Percentiles rank a stretch among this genome's conserved stretches.
These are phyloP conservation scores for Cancer borealis DNA, from an alignment of 2,888 invertebrate genomes.

Conservation along the genomic window DNA sequence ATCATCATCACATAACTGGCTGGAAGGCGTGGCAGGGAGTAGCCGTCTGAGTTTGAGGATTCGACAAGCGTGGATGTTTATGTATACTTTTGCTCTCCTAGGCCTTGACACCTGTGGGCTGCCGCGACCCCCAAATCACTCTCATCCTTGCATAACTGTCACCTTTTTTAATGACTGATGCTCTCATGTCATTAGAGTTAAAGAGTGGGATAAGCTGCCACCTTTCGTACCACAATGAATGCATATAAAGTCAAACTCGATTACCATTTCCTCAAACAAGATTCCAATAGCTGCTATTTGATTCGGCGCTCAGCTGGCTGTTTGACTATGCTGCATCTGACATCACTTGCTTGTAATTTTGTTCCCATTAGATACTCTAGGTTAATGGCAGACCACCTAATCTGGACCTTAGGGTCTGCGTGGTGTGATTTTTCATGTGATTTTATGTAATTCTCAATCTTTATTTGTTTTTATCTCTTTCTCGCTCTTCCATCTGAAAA, in stretches of 20 bases:
- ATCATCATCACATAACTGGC: not conserved
- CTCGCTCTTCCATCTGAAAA: not conserved
- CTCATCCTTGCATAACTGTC: not conserved
- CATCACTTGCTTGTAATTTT: too few relatives aligned
- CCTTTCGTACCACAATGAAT: too few relatives aligned
- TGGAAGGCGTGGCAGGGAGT: not conserved
- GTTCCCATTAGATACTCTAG: too few relatives aligned
- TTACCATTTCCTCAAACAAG: not conserved
- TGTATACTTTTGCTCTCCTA: not conserved
- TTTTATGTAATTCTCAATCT: conserved; percentile 15
- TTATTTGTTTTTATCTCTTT: conserved; percentile 38
- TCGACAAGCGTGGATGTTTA: not conserved
- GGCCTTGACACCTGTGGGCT: not conserved
- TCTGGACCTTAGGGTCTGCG: too few relatives aligned
- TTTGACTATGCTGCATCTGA: too few relatives aligned
- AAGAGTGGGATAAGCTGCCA: not conserved
- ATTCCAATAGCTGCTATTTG: not conserved
- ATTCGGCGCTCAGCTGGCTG: not conserved
- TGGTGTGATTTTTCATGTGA: not conserved
- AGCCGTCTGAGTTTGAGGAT: not conserved
- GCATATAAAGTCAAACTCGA: not conserved
- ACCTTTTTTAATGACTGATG: not conserved
- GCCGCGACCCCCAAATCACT: not conserved
- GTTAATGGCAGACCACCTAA: too few relatives aligned
- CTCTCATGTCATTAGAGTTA: not conserved